Evolutionary conservation across 2,797 vertebrate species (phyloP).

Genomic region (Acanthurus tractus): DNA sequence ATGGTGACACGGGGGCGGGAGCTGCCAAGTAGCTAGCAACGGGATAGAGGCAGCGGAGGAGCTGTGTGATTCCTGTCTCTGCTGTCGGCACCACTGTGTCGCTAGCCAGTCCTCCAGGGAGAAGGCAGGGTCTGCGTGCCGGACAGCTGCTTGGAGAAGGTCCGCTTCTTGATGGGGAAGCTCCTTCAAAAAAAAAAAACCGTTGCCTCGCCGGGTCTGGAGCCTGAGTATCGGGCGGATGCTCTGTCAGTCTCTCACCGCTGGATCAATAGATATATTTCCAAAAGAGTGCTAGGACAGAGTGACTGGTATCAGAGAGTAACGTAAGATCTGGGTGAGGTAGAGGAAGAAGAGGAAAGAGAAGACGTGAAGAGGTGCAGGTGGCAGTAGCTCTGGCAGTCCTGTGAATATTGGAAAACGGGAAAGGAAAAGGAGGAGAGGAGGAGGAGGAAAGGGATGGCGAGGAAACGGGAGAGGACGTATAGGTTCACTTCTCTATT

Average conservation of each 20-base stretch:
- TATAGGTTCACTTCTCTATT: conserved; percentile 80
- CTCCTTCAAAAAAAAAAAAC: conserved; percentile 27
- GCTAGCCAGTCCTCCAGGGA: conserved; percentile 61
- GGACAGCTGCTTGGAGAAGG: conserved; percentile 52
- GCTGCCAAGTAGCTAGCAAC: conserved; percentile 72
- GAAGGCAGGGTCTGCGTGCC: conserved; percentile 49
- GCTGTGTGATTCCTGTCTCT: conserved; percentile 63
- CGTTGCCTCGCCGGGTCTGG: conserved; percentile 40
- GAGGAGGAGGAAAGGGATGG: conserved; percentile 75
- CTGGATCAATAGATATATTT: conserved; percentile 71
- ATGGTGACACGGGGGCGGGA: conserved; percentile 80
- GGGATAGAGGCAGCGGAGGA: conserved; percentile 58
- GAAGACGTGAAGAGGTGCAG: conserved; percentile 67
- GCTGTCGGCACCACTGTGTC: conserved; percentile 61
- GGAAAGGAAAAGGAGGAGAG: conserved; percentile 74
- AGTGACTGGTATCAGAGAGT: conserved; percentile 52
- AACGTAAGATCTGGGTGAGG: conserved; percentile 69
- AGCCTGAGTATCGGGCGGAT: conserved; percentile 49
- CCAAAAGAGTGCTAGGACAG: conserved; percentile 72
- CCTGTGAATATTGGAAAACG: conserved; percentile 69
- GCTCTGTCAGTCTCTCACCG: conserved; percentile 60
- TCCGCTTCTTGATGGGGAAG: conserved; percentile 52
- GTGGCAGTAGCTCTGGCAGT: conserved; percentile 74
- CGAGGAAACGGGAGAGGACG: conserved; percentile 78
- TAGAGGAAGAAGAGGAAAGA: conserved; percentile 68